These are phyloP conservation scores for Scolopax bukidnonensis DNA, from an alignment of 2,797 vertebrate species.

Conservation along the genomic window DNA sequence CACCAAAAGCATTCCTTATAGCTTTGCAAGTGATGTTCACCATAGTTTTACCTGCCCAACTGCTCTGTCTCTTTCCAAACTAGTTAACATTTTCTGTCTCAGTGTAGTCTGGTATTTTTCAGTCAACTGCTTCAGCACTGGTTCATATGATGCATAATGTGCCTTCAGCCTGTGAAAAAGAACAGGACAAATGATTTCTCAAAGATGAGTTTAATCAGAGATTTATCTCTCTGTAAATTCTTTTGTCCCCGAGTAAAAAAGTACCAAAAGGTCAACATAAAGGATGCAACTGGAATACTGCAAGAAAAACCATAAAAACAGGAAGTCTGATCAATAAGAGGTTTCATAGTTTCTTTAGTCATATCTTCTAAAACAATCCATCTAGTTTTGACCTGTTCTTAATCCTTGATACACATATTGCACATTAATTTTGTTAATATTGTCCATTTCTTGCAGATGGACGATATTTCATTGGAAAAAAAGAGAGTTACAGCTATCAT, in stretches of 20 bases:
- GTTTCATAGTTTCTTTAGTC: background rate
- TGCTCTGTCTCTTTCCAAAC: constrained; percentile 83
- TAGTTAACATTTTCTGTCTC: constrained; percentile 83
- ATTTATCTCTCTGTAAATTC: background rate
- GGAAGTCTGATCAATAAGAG: background rate
- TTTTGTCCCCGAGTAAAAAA: background rate
- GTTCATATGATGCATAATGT: constrained; percentile 84
- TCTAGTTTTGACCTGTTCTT: background rate
- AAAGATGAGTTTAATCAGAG: constrained; percentile 1
- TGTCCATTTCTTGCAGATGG: background rate
- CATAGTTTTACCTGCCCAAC: constrained; percentile 75
- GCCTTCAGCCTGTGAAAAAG: constrained; percentile 79
- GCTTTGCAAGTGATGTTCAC: background rate
- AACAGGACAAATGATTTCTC: constrained; percentile 1
- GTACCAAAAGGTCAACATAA: constrained; percentile 20
- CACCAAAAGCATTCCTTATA: background rate
- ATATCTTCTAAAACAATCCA: background rate
- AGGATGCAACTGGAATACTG: background rate
- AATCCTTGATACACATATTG: background rate
- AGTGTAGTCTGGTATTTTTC: constrained; percentile 84
- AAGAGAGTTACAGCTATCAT: background rate
- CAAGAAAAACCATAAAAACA: background rate
- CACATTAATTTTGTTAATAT: background rate
- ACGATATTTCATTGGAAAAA: background rate
- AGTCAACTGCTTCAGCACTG: constrained; percentile 79